Evolutionary conservation across 2,113 vertebrate genomes (phyloP), one percentile per base, ranked within the genome.

Genomic region (Nothocercus nigrocapillus): DNA sequence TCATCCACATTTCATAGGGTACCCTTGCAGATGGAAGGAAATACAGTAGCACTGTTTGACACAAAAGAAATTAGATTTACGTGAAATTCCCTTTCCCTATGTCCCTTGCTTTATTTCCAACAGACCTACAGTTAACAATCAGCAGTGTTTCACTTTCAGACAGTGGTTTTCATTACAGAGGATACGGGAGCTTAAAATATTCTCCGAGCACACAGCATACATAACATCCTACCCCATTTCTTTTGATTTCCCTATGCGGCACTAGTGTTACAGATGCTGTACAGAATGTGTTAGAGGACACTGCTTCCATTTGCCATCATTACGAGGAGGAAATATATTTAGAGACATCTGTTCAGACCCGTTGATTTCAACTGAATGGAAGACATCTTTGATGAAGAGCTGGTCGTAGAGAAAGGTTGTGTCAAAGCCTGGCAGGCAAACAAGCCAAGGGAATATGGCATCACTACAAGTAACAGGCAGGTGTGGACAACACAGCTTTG

Each of bases 31-130:
- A 88, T 92, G 93, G 90, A 72, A 93, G 88, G 93, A 91, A 95
- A 95, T 96, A 94, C 94, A 96, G 95, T 96, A 97, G 94, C 88
- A 0, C 93, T 96, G 95, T 96, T 96, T 96, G 94, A 97, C 94
- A 96, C 94, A 95, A 90, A 96, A 97, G 95, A 96, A 97, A 97
- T 97, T 96, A 96, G 95, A 97, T 96, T 97, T 96, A 95, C 45
- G 90, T 95, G 91, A 96, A 94, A 96, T 96, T 96, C 95, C 80
- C 91, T 94, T 96, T 97, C 87, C 88, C 91, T 59, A 22, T 86
- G 93, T 96, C 94, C 87, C 90, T 88, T 58, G 27, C 78, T 96
- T 96, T 95, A 95, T 97, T 96, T 97, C 88, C 94, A 95, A 76
- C 96, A 97, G 93, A 96, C 93, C 90, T 87, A 62, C 89, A 92